phyloP scores from a whole-genome alignment of 92 coral and sea anemone genomes.

The Hydrozoanthus gracilis region DNA sequence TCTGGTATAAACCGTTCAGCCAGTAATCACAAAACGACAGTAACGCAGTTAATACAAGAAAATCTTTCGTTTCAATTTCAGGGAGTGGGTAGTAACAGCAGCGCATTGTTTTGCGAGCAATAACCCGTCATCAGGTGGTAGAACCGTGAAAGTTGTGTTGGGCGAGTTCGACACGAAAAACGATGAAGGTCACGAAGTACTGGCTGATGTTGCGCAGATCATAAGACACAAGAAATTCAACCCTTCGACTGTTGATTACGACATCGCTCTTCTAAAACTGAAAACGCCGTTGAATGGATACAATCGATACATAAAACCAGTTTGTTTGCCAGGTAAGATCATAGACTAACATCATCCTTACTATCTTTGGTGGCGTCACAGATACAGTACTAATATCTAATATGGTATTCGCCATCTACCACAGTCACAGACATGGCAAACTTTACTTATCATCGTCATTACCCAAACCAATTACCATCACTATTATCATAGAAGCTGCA shows the following conservation, averaged over 20 bases:
- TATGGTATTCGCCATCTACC: no score
- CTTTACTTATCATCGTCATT: no score
- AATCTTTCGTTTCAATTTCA: neutral
- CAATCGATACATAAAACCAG: constrained; percentile 65
- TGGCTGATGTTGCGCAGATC: constrained; percentile 35
- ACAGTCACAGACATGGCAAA: no score
- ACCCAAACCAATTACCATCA: no score
- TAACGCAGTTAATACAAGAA: no score
- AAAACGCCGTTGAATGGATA: constrained; percentile 49
- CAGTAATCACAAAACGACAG: no score
- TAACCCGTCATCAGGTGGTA: neutral
- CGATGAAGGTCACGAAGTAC: constrained; percentile 57
- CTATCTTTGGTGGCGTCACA: no score
- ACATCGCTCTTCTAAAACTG: constrained; percentile 61
- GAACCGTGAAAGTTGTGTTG: constrained; percentile 44
- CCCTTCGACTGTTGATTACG: constrained; percentile 24
- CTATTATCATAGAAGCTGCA: no score
- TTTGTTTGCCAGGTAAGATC: constrained; percentile 55
- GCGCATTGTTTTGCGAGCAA: constrained; percentile 58
- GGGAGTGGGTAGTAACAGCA: constrained; percentile 65
- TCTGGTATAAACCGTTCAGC: no score
- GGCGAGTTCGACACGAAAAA: constrained; percentile 58
- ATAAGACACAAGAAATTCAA: constrained; percentile 48
- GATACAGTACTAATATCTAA: no score
- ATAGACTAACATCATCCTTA: no score